Evolutionary conservation across 2,888 invertebrate species (phyloP), one percentile per base, ranked within the genome.

Genomic region (Archips xylosteana): DNA sequence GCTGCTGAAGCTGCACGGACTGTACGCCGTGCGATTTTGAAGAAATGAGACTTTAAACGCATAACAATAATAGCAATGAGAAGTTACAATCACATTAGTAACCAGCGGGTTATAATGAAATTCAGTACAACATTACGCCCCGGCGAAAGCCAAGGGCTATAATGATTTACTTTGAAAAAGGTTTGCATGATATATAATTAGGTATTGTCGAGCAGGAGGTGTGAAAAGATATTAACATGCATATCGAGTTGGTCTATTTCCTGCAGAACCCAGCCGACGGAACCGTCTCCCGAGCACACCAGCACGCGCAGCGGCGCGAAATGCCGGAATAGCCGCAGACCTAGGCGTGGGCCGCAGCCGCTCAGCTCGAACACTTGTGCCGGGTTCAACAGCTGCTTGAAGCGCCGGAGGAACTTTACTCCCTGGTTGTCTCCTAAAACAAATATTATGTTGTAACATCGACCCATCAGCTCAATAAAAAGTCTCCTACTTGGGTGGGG

Each of bases 301-400:
- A 99, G 95, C 85, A 99, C 98, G 81, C 99, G 96, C 89, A 99
- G 98, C 80, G 99, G 98, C 86, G 99, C 98, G 89, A 99, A 99
- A 92, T 98, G 98, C 81, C 98, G 96, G 95, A 99, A 99, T 81
- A 99, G 95, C 76, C 98, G 95, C 82, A 99, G 95, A 8, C 96
- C 97, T 82, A 96, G 96, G 92, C 98, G 96, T 61, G 98, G 97
- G 6, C 98, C 97, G 94, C 96, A 98, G 96, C 86, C 97, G 89
- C 98, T 98, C 85, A 99, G 96, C 95, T 99, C 99, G 90, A 99
- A 99, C 75, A 99, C 99, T 95, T 99, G 99, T 75, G 99, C 98
- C 13, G 99, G 99, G 94, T 99, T 99, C 75, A 99, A 95, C 72
- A 99, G 95, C 90, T 99, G 99, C 89, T 98, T 98, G 94, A 99